phyloP scores from a whole-genome alignment of 2,888 invertebrate genomes.

The Tridacna crocea region DNA sequence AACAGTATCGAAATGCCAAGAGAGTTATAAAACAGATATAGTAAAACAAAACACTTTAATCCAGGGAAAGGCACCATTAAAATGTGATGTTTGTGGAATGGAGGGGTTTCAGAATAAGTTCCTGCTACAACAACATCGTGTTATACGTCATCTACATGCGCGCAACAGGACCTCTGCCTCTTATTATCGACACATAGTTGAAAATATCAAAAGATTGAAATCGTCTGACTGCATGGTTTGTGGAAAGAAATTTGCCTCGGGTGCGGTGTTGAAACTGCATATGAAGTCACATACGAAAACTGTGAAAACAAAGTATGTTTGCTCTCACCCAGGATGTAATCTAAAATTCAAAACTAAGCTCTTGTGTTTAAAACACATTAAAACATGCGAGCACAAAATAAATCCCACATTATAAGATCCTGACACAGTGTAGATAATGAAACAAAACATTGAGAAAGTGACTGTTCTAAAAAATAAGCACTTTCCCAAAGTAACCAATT shows the following conservation, averaged over 20 bases:
- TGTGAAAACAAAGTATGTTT: neutral
- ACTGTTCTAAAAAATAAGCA: neutral
- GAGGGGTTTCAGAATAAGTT: constrained; percentile 20
- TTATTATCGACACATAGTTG: constrained; percentile 31
- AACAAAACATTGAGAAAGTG: neutral
- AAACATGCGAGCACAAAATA: neutral
- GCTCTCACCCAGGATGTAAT: neutral
- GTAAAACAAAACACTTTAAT: neutral
- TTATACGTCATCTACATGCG: constrained; percentile 29
- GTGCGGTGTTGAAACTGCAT: neutral
- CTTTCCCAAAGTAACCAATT: too few species aligned
- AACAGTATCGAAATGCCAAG: neutral
- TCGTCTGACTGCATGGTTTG: constrained; percentile 22
- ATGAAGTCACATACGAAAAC: neutral
- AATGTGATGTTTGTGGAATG: constrained; percentile 9
- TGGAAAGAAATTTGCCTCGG: constrained; percentile 6
- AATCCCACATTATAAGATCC: neutral
- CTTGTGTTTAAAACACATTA: constrained; percentile 3
- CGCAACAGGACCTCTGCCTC: constrained; percentile 20
- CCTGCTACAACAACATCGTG: constrained; percentile 36
- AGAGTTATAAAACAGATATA: neutral
- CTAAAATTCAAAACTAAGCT: constrained; percentile 22
- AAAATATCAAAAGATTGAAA: constrained; percentile 23
- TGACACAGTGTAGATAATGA: neutral
- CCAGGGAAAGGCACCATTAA: neutral